Conservation (phyloP, 37 sponge, comb jelly and placozoan genomes). For the Oscarella lobularis region DNA sequence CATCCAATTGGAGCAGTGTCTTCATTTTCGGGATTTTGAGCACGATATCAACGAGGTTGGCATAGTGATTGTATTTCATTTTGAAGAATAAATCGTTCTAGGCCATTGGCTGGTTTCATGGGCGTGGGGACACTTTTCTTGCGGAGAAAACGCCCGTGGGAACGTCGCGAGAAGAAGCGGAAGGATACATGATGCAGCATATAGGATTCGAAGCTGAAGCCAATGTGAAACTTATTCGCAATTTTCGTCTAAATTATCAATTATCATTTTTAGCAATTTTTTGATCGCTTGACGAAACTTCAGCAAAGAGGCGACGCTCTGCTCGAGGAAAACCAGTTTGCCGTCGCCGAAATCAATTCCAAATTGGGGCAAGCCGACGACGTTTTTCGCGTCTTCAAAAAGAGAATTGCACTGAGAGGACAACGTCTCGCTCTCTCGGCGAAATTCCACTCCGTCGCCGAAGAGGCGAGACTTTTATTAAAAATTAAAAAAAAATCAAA, state of each 20-base stretch:
- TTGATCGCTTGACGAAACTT: not conserved
- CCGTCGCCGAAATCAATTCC: slow-evolving; percentile 22
- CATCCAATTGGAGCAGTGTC: not conserved
- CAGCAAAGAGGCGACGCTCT: not conserved
- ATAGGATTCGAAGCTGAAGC: not conserved
- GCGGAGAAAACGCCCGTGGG: not conserved
- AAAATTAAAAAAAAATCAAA: too few species aligned
- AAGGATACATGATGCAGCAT: not conserved
- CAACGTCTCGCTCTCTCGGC: not conserved
- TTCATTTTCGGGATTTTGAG: not conserved
- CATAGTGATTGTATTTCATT: not conserved
- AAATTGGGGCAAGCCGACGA: slow-evolving; percentile 45
- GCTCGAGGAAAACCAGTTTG: slow-evolving; percentile 9
- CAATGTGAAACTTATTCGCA: too few species aligned
- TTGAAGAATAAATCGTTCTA: not conserved
- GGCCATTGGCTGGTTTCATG: not conserved
- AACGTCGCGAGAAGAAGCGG: not conserved
- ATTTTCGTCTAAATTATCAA: too few species aligned
- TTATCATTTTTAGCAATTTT: not conserved
- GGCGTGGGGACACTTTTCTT: not conserved
- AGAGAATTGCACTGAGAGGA: slow-evolving; percentile 12
- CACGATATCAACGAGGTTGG: not conserved
- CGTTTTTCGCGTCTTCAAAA: slow-evolving; percentile 45
- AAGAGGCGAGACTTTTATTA: too few species aligned
- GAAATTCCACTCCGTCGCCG: not conserved